These are phyloP conservation scores for Alectoris magna DNA, from an alignment of 2,797 vertebrate species.

Conservation along the genomic window DNA sequence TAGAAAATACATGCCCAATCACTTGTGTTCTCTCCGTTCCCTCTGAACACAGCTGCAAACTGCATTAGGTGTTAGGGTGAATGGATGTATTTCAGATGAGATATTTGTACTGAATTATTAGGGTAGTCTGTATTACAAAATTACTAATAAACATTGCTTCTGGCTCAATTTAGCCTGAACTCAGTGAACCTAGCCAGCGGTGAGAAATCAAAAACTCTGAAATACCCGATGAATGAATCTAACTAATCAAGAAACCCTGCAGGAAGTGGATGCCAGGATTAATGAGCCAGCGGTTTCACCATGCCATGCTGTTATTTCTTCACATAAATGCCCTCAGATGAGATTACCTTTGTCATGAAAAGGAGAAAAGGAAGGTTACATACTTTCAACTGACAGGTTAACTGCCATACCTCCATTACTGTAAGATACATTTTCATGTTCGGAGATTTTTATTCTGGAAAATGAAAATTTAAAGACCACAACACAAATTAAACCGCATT, in stretches of 20 bases:
- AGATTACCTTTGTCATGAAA: constrained; percentile 83
- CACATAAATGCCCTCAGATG: constrained; percentile 82
- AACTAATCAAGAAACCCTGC: constrained; percentile 81
- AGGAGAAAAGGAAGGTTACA: constrained; percentile 82
- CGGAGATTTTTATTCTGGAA: constrained; percentile 73
- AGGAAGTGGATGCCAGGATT: constrained; percentile 84
- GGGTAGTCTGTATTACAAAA: constrained; percentile 80
- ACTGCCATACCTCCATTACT: constrained; percentile 74
- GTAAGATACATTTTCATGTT: constrained; percentile 72
- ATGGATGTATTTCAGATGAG: constrained; percentile 77
- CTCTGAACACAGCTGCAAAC: constrained; percentile 75
- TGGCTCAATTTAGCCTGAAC: constrained; percentile 83
- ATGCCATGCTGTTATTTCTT: constrained; percentile 82
- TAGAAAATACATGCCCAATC: constrained; percentile 76
- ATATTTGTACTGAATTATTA: constrained; percentile 83
- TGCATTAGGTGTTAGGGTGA: constrained; percentile 66
- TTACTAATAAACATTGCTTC: constrained; percentile 85
- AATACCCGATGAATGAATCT: constrained; percentile 80
- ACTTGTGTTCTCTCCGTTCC: constrained; percentile 66
- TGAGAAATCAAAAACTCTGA: constrained; percentile 81
- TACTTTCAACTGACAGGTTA: constrained; percentile 81
- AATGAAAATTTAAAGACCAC: constrained; percentile 74
- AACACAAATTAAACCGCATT: constrained; percentile 76
- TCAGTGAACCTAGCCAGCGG: constrained; percentile 80
- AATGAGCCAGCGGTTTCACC: constrained; percentile 81